Percentiles rank a stretch among this genome's conserved stretches.
phyloP scores from a whole-genome alignment of 2,888 invertebrate species.

The Drosophila leonis region DNA sequence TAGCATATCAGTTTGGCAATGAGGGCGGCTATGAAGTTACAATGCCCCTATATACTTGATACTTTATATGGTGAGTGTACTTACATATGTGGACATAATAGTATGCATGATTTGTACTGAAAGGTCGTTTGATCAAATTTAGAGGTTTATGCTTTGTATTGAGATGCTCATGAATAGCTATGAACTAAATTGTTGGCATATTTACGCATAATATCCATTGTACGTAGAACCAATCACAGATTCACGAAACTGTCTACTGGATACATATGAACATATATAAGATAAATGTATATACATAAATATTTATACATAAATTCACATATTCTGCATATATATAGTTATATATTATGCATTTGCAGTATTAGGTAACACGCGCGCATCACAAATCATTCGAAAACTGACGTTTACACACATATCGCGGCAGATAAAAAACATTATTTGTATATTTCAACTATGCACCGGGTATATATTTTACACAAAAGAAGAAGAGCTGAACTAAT shows the following conservation, averaged over 20 bases:
- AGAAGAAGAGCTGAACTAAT: constrained; percentile 25
- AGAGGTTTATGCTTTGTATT: neutral
- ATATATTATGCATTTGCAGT: constrained; percentile 13
- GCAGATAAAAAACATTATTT: constrained; percentile 15
- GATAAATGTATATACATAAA: constrained; percentile 1
- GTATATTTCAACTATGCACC: constrained; percentile 29
- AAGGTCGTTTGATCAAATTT: constrained; percentile 1
- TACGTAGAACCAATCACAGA: constrained; percentile 9
- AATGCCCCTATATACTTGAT: constrained; percentile 3
- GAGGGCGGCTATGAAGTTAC: neutral
- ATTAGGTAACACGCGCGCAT: constrained; percentile 5
- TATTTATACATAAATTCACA: neutral
- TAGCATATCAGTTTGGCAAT: constrained; percentile 20
- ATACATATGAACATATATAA: neutral
- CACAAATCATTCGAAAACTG: constrained; percentile 8
- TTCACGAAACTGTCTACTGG: constrained; percentile 3
- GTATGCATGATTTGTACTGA: constrained; percentile 7
- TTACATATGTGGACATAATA: constrained; percentile 8
- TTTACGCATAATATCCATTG: constrained; percentile 10
- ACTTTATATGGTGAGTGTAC: neutral
- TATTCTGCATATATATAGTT: neutral
- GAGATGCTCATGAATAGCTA: neutral
- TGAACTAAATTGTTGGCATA: neutral
- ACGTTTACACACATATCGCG: constrained; percentile 8
- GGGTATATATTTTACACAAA: constrained; percentile 30